Conservation (phyloP, 2,797 vertebrate species). For the Acropternis orthonyx region DNA sequence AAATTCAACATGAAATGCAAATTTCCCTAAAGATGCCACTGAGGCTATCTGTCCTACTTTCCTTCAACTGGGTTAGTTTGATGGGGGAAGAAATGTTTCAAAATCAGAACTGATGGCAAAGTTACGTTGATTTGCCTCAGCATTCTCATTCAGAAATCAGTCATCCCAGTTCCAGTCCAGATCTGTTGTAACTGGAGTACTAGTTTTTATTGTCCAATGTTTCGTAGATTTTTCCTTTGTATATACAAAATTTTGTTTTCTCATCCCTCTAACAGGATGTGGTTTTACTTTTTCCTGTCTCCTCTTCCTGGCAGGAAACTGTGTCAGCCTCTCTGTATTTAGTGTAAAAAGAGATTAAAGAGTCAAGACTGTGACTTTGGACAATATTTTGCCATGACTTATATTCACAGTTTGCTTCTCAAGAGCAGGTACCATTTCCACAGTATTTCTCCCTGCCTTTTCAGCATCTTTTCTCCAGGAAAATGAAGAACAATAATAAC, state of each 20-base stretch:
- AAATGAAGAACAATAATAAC: not conserved
- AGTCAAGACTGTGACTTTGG: not conserved
- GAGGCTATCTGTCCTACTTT: not conserved
- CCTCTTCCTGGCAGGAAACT: not conserved
- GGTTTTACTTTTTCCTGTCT: not conserved
- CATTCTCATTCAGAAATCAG: not conserved
- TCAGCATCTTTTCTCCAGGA: not conserved
- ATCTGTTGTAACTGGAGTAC: not conserved
- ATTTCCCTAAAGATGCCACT: not conserved
- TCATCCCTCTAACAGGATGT: not conserved
- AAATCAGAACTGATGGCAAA: not conserved
- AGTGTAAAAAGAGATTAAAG: constrained; percentile 13
- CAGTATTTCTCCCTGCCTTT: not conserved
- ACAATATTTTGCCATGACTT: not conserved
- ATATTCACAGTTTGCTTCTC: not conserved
- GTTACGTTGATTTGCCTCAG: not conserved
- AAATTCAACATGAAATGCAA: not conserved
- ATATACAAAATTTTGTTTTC: not conserved
- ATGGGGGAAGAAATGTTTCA: not conserved
- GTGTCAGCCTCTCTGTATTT: not conserved
- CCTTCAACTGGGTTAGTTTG: not conserved
- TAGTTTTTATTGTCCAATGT: not conserved
- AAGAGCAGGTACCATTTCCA: not conserved
- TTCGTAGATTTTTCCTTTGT: not conserved
- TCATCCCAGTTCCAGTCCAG: not conserved